phyloP scores from a whole-genome alignment of 2,888 invertebrate species.

The Cantharis nigra region DNA sequence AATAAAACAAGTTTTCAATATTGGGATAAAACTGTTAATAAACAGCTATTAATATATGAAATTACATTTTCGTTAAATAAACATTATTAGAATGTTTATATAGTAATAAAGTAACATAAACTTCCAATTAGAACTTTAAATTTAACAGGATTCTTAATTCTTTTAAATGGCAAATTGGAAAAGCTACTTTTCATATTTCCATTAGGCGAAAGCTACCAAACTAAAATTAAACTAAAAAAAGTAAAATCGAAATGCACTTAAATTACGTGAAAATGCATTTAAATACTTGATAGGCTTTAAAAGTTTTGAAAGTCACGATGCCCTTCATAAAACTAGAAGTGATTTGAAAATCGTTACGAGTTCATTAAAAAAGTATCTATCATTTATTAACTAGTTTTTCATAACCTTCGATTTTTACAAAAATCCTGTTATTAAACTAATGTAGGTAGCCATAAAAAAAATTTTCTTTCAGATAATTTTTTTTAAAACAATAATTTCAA shows the following conservation, averaged over 20 bases:
- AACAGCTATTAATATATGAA: background rate
- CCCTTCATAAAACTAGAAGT: background rate
- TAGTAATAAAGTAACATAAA: background rate
- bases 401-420: too few species aligned
- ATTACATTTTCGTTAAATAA: background rate
- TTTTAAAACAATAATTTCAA: too few species aligned
- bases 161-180: background rate
- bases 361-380: background rate
- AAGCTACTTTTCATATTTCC: background rate
- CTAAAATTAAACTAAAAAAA: background rate
- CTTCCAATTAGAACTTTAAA: background rate
- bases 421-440: too few species aligned
- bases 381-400: too few species aligned
- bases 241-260: background rate
- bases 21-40: background rate
- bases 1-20: background rate
- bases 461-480: background rate
- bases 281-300: background rate
- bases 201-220: background rate
- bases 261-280: background rate
- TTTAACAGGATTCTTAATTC: background rate
- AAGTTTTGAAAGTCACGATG: background rate
- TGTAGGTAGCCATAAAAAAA: too few species aligned
- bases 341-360: background rate
- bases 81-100: background rate